Percentiles rank a stretch among this genome's conserved stretches.
These are phyloP conservation scores for Pelodiscus sinensis DNA, from an alignment of 2,113 vertebrate species.

Conservation along the genomic window DNA sequence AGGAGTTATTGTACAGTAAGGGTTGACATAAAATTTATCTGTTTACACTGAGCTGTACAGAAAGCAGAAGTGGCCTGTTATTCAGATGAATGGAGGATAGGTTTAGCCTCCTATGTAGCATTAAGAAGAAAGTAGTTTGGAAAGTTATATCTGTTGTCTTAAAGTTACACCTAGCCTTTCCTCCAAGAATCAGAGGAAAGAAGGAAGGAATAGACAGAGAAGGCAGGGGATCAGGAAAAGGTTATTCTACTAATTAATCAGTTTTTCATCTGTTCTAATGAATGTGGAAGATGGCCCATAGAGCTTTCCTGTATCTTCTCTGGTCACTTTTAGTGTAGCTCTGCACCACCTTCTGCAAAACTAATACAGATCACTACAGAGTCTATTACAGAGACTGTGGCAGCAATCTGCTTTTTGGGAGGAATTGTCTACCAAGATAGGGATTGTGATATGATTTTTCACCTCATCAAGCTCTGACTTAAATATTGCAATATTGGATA, in stretches of 20 bases:
- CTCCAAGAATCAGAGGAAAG: background rate
- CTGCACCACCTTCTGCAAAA: background rate
- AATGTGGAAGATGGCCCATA: rapidly evolving
- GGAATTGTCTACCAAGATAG: background rate
- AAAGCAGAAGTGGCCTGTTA: background rate
- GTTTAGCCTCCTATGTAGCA: background rate
- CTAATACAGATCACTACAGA: background rate
- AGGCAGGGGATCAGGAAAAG: background rate
- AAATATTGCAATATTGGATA: rapidly evolving
- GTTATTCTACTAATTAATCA: background rate
- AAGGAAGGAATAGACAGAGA: background rate
- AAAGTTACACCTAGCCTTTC: background rate
- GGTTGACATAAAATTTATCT: background rate
- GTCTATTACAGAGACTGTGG: background rate
- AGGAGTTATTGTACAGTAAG: background rate
- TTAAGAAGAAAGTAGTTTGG: background rate
- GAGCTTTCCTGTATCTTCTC: rapidly evolving
- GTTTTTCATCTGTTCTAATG: rapidly evolving
- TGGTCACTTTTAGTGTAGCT: background rate
- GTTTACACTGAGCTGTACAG: background rate
- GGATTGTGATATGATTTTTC: rapidly evolving
- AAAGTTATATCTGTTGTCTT: background rate
- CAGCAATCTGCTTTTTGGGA: background rate
- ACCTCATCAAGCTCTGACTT: background rate
- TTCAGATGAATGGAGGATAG: background rate